phyloP scores from a whole-genome alignment of 2,888 invertebrate genomes.

The Tetragnatha montana region DNA sequence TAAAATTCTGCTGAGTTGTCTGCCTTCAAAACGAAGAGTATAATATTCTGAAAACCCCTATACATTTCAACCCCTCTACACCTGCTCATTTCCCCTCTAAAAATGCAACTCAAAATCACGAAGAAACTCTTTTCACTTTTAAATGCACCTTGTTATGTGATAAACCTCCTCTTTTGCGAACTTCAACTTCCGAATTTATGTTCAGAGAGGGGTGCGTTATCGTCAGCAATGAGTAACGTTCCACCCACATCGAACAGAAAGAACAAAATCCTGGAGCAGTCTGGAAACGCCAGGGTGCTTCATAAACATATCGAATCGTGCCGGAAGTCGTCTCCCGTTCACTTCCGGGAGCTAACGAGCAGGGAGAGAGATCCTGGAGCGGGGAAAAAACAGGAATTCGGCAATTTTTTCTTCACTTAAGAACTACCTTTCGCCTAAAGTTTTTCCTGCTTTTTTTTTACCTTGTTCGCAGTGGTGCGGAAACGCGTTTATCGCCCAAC shows the following conservation, averaged over 20 bases:
- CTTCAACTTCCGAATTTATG: constrained; percentile 1
- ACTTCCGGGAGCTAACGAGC: constrained; percentile 66
- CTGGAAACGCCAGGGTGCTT: constrained; percentile 34
- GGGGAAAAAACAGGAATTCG: constrained; percentile 30
- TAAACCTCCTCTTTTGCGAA: not conserved
- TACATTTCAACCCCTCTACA: no score
- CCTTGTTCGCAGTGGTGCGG: not conserved
- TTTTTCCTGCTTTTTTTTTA: constrained; percentile 1
- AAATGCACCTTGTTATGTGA: constrained; percentile 14
- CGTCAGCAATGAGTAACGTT: constrained; percentile 17
- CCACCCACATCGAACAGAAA: not conserved
- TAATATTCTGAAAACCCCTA: no score
- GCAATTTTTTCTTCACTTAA: constrained; percentile 16
- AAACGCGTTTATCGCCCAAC: constrained; percentile 28
- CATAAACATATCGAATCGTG: constrained; percentile 53
- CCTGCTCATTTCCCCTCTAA: no score
- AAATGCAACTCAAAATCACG: not conserved
- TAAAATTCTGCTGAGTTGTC: no score
- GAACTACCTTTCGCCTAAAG: constrained; percentile 5
- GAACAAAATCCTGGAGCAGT: constrained; percentile 2
- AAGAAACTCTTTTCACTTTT: constrained; percentile 3
- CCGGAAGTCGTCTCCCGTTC: constrained; percentile 58
- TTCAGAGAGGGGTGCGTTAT: constrained; percentile 7
- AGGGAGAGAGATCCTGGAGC: constrained; percentile 49
- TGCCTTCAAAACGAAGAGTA: no score